phyloP scores from a whole-genome alignment of 2,888 invertebrate species.

The Cancer borealis region DNA sequence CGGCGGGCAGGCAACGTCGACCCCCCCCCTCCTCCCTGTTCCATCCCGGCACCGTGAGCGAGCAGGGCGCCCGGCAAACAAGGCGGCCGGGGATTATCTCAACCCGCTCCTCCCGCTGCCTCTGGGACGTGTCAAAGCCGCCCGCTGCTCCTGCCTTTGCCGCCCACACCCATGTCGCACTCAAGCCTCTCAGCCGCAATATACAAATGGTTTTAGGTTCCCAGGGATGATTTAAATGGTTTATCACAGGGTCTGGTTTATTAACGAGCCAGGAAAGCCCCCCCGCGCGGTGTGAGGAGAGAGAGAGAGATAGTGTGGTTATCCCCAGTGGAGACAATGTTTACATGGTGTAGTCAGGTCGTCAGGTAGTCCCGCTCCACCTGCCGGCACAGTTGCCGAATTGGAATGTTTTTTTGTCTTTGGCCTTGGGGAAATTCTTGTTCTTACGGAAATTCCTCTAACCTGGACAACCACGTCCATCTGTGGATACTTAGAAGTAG shows the following conservation, averaged over 20 bases:
- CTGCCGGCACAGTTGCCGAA: constrained; percentile 59
- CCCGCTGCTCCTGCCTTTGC: constrained; percentile 45
- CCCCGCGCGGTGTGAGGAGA: neutral
- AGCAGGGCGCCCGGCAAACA: constrained; percentile 42
- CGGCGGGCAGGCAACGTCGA: constrained; percentile 9
- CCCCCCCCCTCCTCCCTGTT: neutral
- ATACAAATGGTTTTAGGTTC: neutral
- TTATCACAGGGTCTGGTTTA: constrained; percentile 37
- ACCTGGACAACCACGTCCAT: neutral
- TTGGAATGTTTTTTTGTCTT: constrained; percentile 13
- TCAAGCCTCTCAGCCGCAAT: neutral
- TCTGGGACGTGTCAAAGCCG: constrained; percentile 46
- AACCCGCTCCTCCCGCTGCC: constrained; percentile 31
- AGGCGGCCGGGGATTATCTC: constrained; percentile 30
- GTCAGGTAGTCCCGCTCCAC: constrained; percentile 66
- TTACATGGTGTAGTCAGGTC: constrained; percentile 65
- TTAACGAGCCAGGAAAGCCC: constrained; percentile 13
- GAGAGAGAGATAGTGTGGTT: constrained; percentile 45
- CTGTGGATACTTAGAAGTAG: neutral
- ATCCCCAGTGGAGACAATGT: constrained; percentile 58
- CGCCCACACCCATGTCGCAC: neutral
- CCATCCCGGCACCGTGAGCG: constrained; percentile 9
- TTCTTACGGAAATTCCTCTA: neutral
- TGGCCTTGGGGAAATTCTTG: neutral
- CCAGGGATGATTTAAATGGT: constrained; percentile 25